Percentiles rank a stretch among this genome's conserved stretches.
Evolutionary conservation across 1,140 invertebrate species (phyloP).

Genomic region (Eupristina koningsbergeri): DNA sequence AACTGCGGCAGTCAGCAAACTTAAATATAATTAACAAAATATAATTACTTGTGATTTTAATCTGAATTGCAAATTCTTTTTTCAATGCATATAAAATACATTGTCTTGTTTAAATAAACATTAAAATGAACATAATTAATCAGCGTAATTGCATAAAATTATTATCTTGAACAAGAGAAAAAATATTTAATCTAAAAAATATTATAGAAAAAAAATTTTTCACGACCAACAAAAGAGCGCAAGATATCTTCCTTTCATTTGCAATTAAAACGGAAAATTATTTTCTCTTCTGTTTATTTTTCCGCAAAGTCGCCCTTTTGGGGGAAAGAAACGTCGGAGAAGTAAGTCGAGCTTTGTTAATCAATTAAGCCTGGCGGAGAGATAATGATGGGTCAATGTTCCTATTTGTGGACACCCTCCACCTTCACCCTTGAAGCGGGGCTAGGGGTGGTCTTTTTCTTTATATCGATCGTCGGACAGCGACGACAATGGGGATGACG

Average conservation of each 20-base stretch:
- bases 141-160: not conserved
- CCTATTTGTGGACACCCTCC: slow-evolving; percentile 48
- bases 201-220: not conserved
- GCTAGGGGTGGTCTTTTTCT: slow-evolving; percentile 37
- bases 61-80: slow-evolving; percentile 5
- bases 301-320: not conserved
- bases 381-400: slow-evolving; percentile 52
- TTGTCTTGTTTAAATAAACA: not conserved
- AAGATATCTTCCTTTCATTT: not conserved
- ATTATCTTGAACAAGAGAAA: not conserved
- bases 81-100: not conserved
- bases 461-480: slow-evolving; percentile 52
- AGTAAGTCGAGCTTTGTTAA: slow-evolving; percentile 49
- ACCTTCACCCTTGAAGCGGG: no score
- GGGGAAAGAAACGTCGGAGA: not conserved
- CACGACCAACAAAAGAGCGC: not conserved
- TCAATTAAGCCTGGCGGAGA: slow-evolving; percentile 48
- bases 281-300: slow-evolving; percentile 7
- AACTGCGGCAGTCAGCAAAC: not conserved
- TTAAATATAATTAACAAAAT: not conserved
- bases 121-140: not conserved
- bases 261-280: slow-evolving; percentile 33
- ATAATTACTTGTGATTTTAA: not conserved
- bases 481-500: no score
- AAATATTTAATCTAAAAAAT: slow-evolving; percentile 6